Evolutionary conservation across 2,888 invertebrate genomes (phyloP).

Genomic region (Oscheius sp.): DNA sequence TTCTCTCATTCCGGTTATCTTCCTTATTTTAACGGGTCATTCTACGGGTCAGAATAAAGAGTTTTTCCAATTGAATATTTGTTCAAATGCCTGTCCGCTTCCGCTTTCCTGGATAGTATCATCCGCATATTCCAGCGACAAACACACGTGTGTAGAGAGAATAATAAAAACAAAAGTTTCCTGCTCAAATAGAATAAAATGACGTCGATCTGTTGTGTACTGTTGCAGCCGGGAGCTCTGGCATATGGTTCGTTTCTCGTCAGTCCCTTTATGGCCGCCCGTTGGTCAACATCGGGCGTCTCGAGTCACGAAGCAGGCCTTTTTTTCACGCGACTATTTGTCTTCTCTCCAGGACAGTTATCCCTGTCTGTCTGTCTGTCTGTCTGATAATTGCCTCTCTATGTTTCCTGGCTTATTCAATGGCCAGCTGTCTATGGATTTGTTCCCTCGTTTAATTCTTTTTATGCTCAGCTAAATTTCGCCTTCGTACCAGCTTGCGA

Average conservation of each 20-base stretch:
- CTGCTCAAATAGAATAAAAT: slow-evolving; percentile 11
- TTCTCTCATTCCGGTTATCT: slow-evolving; percentile 16
- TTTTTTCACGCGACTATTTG: slow-evolving; percentile 34
- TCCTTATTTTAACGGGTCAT: slow-evolving; percentile 8
- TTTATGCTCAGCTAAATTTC: neutral
- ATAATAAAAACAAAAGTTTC: neutral
- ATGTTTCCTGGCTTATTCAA: neutral
- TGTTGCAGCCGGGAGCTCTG: neutral
- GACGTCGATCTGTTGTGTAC: neutral
- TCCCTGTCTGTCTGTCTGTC: too few relatives aligned
- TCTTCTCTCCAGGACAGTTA: slow-evolving; percentile 34
- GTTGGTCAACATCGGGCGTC: slow-evolving; percentile 21
- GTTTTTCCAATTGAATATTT: slow-evolving; percentile 1
- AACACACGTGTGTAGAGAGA: neutral
- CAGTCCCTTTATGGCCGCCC: slow-evolving; percentile 15
- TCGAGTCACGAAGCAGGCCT: slow-evolving; percentile 35
- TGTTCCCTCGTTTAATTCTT: neutral
- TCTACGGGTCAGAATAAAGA: slow-evolving; percentile 10
- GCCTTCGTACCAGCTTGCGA: slow-evolving; percentile 33
- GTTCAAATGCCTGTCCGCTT: slow-evolving; percentile 6
- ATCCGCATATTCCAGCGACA: neutral
- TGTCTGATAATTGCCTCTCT: neutral
- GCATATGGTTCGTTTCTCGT: neutral
- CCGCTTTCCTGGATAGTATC: neutral
- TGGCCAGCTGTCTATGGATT: neutral